These are phyloP conservation scores for Halisarca cf. caerulea DNA, from an alignment of 37 sponge, comb jelly and placozoan species.

Conservation along the genomic window DNA sequence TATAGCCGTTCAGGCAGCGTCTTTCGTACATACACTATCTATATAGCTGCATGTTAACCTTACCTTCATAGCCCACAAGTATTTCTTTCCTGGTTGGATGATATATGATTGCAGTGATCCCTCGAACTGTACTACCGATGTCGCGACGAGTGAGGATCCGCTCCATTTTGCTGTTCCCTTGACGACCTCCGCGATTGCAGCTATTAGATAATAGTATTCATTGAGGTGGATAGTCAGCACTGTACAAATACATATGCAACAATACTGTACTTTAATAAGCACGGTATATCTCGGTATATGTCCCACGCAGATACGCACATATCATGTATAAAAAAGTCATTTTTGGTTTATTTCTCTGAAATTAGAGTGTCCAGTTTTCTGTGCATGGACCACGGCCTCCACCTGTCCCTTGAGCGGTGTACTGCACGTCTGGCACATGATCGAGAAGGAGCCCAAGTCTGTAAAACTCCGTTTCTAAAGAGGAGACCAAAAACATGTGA, in stretches of 20 bases:
- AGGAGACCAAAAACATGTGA: neutral
- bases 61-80: constrained; percentile 69
- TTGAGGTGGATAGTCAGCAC: no score
- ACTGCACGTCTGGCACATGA: constrained; percentile 71
- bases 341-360: constrained; percentile 69
- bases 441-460: constrained; percentile 64
- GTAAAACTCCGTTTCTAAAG: constrained; percentile 68
- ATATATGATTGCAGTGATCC: constrained; percentile 54
- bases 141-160: constrained; percentile 1
- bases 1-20: no score
- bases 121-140: neutral
- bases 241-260: neutral
- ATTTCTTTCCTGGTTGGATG: constrained; percentile 60
- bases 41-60: no score
- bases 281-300: neutral
- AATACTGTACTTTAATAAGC: neutral
- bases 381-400: constrained; percentile 76
- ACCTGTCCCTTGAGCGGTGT: constrained; percentile 52
- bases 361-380: constrained; percentile 74
- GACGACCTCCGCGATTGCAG: neutral
- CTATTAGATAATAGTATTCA: no score
- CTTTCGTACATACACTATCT: no score
- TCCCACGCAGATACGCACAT: neutral
- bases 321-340: neutral
- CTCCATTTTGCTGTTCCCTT: constrained; percentile 1